Base-by-base conservation (phyloP, 2,888 invertebrate species). In the Zhuqinia jingwanae region DNA sequence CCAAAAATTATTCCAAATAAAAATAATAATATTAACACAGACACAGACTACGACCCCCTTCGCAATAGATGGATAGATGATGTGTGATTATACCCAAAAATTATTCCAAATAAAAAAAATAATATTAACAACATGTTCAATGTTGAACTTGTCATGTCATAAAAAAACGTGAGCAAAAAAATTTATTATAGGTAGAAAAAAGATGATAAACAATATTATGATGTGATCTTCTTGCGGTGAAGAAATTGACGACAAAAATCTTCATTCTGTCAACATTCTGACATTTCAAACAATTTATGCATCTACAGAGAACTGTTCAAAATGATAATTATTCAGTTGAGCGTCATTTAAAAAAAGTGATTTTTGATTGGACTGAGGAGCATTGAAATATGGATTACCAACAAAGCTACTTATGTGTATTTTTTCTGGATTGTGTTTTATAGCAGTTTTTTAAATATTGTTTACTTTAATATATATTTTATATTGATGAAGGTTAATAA, bases 91-190 rank as follows among this genome's bases (percentile, higher is more conserved):
- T 50, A 50, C n/a, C 2, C 2, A 50, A 50, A 13, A 50, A 15
- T 50, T 17, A 53, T 53, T 17, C 1, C 13, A 11, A 58, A 56
- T 13, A 20, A 20, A 2, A 36, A 13, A 68, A 8, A 68, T n/a
- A n/a, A n/a, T n/a, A n/a, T n/a, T n/a, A n/a, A 68, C 13, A 42
- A 1, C 36, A 42, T 1, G 8, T 42, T 42, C 22, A 13, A 13
- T 17, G 22, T 42, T 70, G 70, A 20, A 20, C 17, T 70, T 70
- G 45, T 70, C 45, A 17, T 42, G 45, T 70, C 45, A 70, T 45
- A 65, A 63, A 63, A 36, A 65, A 1, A 60, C 13, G n/a, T 36
- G 25, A 65, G 17, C 30, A 25, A 25, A 65, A 65, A 65, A 65
- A 25, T 2, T 60, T 60, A 15, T 25, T 25, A 60, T 60, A 25